Base-by-base conservation (phyloP, 2,888 invertebrate genomes). In the Crioceris asparagi region DNA sequence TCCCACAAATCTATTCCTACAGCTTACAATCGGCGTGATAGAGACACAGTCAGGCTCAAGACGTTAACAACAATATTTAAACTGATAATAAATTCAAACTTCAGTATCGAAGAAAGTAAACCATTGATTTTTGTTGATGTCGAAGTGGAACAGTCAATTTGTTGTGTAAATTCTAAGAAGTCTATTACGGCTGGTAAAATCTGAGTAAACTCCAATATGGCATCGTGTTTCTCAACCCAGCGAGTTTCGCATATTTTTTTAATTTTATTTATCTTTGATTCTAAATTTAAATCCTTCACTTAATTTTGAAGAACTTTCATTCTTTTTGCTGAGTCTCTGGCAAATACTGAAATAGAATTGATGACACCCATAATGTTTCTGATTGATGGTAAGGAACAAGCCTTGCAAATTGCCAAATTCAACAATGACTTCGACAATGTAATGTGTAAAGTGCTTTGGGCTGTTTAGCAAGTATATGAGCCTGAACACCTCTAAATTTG, bases 401-500 rank as follows among this genome's bases (percentile, higher is more conserved):
- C 26, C 12, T 3, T 26, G 12, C 26, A 4, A 7, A 26, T 26
- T 4, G 26, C 26, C 12, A 26, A 26, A 12, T 26, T 26, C 11
- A 26, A 12, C 26, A 11, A 17, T 32, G 32, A 18, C 32, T 32
- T 17, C 12, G 12, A 32, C 32, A 32, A 18, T 32, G 32, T n/a
- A n/a, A n/a, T n/a, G 32, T n/a, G 10, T 10, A 31, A 10, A 31
- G 17, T 7, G 17, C 31, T 31, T 17, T 17, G 11, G 17, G 31
- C 17, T 31, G 31, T 11, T 17, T 12, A 8, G 17, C 7, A n/a
- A 12, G 12, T 32, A 32, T 6, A 18, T n/a, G 18, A 17, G 6
- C 32, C 18, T 32, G 32, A 17, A 32, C 32, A 32, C 32, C 32
- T 17, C 10, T 32, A n/a, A 18, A 17, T 32, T 32, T 32, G 12